Percentiles rank a stretch among this genome's conserved stretches.
phyloP scores from a whole-genome alignment of 2,113 vertebrate species.

The Eonycteris spelaea region DNA sequence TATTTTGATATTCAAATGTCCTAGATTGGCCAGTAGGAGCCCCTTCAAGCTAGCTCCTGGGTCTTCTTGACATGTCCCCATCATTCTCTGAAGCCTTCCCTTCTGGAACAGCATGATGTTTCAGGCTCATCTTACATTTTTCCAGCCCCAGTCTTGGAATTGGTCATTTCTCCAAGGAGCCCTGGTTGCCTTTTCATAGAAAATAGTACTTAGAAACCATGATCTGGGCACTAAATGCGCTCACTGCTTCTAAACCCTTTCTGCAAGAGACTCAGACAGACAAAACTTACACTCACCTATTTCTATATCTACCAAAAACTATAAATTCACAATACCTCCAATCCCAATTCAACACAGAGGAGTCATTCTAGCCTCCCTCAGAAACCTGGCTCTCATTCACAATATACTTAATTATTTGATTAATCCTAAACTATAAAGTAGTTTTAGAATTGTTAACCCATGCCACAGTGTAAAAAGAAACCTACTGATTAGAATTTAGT shows the following conservation, averaged over 20 bases:
- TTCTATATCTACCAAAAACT: background rate
- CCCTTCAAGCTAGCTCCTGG: background rate
- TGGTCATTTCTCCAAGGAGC: background rate
- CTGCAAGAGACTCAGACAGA: background rate
- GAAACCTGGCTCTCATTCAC: conserved; percentile 28
- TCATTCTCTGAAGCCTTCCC: background rate
- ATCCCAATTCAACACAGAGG: background rate
- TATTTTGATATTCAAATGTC: background rate
- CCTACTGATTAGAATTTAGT: background rate
- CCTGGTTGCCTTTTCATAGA: background rate
- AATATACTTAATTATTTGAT: background rate
- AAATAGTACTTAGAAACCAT: background rate
- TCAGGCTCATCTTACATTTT: background rate
- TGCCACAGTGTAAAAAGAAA: background rate
- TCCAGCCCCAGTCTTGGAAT: background rate
- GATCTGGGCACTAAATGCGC: background rate
- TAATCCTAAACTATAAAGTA: background rate
- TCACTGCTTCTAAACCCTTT: background rate
- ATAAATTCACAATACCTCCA: background rate
- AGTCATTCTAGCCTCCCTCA: background rate
- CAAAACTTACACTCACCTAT: background rate
- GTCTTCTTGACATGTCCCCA: background rate
- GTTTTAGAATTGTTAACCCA: background rate
- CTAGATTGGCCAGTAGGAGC: background rate
- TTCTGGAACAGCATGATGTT: background rate